These are phyloP conservation scores for Diadumene lineata DNA, from an alignment of 92 coral and sea anemone genomes.

Conservation along the genomic window DNA sequence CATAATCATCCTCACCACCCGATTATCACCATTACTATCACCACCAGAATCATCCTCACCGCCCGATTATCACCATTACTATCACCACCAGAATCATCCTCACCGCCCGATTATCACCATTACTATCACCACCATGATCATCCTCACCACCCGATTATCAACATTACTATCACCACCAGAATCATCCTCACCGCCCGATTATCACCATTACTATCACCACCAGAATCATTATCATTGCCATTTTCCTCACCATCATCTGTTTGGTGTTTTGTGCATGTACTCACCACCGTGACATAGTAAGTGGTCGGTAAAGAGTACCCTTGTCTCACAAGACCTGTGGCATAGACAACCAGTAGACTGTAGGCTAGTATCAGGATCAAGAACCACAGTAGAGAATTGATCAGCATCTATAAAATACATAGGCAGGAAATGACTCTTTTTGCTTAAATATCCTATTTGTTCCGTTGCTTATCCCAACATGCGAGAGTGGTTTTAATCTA, in stretches of 20 bases:
- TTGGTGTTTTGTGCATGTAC: neutral
- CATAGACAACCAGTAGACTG: neutral
- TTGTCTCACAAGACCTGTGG: neutral
- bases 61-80: neutral
- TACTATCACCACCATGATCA: neutral
- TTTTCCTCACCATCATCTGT: neutral
- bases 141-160: neutral
- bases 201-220: neutral
- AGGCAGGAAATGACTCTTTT: neutral
- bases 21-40: neutral
- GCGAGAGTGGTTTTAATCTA: too few species aligned
- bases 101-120: too few species aligned
- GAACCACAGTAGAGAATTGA: neutral
- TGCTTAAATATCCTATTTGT: too few species aligned
- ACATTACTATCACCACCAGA: neutral
- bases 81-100: neutral
- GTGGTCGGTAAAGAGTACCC: neutral
- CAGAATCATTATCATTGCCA: neutral
- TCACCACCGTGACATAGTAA: constrained; percentile 8
- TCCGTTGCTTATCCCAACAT: too few species aligned
- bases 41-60: neutral
- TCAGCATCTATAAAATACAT: neutral
- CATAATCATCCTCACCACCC: neutral
- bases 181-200: neutral
- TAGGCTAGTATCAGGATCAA: neutral